Percentiles rank a stretch among this genome's conserved stretches.
Conservation (phyloP, 2,113 vertebrate genomes). For the Synodontis membranacea region DNA sequence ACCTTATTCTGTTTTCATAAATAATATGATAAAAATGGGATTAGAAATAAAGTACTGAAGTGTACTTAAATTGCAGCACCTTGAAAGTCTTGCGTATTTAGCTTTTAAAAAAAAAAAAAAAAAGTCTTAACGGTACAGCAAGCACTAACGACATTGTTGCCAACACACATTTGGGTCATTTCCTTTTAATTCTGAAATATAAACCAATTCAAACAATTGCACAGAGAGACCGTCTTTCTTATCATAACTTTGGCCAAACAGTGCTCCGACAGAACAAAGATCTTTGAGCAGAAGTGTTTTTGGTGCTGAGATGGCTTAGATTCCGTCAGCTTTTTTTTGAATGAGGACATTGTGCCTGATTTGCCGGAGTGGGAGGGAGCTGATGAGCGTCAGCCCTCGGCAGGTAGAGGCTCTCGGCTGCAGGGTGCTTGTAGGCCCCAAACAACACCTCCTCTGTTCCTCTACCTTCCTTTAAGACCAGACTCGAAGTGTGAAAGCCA, state of each 20-base stretch:
- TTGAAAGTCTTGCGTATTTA: neutral
- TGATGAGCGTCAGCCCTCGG: conserved; percentile 12
- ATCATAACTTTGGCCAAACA: neutral
- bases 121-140: neutral
- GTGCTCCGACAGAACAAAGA: neutral
- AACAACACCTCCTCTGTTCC: conserved; percentile 40
- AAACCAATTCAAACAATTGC: neutral
- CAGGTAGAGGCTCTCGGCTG: neutral
- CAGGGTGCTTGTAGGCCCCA: neutral
- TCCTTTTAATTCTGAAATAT: neutral
- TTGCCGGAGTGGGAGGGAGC: neutral
- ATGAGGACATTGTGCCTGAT: conserved; percentile 33
- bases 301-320: neutral
- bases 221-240: conserved; percentile 11
- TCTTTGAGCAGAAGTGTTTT: neutral
- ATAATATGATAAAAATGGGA: neutral
- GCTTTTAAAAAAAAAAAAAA: neutral
- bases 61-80: neutral
- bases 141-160: neutral
- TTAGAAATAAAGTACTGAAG: neutral
- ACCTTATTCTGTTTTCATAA: neutral
- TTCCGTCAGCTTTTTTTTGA: conserved; percentile 19
- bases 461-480: conserved; percentile 11
- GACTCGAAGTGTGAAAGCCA: conserved; percentile 25
- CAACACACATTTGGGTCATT: neutral